These are phyloP conservation scores for Philaethria dido DNA, from an alignment of 2,888 invertebrate species.

Conservation along the genomic window DNA sequence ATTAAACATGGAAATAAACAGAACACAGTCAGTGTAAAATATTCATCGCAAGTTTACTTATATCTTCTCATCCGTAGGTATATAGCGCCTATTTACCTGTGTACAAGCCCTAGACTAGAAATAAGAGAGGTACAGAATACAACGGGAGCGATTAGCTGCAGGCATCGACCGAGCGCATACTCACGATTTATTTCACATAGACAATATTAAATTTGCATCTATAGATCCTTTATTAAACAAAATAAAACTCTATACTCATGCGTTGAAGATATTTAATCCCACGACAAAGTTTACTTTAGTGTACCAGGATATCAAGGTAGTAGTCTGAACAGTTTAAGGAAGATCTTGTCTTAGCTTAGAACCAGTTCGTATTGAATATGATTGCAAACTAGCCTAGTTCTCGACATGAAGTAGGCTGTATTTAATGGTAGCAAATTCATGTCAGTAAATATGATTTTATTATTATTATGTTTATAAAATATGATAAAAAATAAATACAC, in stretches of 20 bases:
- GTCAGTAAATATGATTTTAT: slow-evolving; percentile 9
- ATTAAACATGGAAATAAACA: no score
- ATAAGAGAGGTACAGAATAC: slow-evolving; percentile 59
- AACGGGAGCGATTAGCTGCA: slow-evolving; percentile 76
- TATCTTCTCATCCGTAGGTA: slow-evolving; percentile 8
- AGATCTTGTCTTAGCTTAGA: slow-evolving; percentile 69
- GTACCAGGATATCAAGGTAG: slow-evolving; percentile 40
- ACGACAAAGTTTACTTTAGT: slow-evolving; percentile 12
- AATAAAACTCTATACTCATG: slow-evolving; percentile 47
- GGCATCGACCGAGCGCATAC: slow-evolving; percentile 67
- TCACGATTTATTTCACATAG: slow-evolving; percentile 73
- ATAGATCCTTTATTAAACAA: slow-evolving; percentile 50
- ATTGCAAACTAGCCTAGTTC: slow-evolving; percentile 49
- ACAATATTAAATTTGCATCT: slow-evolving; percentile 58
- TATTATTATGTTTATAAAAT: not conserved
- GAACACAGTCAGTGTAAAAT: not conserved
- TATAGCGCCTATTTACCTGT: slow-evolving; percentile 7
- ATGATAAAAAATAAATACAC: no score
- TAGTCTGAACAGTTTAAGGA: slow-evolving; percentile 70
- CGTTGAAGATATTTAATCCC: slow-evolving; percentile 37
- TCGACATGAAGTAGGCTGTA: slow-evolving; percentile 31
- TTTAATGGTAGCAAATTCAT: slow-evolving; percentile 38
- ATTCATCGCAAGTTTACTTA: not conserved
- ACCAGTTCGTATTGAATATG: slow-evolving; percentile 59
- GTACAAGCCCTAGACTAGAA: slow-evolving; percentile 34